A percentile compares a stretch with the other conserved stretches of the same genome.
Evolutionary conservation across 2,113 vertebrate genomes (phyloP).

Genomic region (Monarcha castaneiventris): DNA sequence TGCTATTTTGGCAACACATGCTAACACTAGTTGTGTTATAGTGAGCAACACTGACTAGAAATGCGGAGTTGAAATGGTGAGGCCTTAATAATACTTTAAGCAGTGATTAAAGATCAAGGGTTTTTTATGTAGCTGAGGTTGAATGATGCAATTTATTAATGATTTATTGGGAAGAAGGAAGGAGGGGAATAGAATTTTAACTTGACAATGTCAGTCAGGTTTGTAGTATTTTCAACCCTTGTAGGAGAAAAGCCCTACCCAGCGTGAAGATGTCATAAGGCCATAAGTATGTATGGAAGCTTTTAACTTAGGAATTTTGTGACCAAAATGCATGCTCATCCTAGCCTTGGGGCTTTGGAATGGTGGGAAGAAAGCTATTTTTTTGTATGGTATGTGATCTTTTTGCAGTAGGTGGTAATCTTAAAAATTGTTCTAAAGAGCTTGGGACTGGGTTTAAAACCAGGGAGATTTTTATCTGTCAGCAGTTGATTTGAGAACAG

Average conservation of each 20-base stretch:
- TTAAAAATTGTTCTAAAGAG: background rate
- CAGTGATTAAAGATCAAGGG: background rate
- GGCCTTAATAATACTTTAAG: background rate
- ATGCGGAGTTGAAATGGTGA: background rate
- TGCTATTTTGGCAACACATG: background rate
- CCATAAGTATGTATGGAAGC: background rate
- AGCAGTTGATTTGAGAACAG: background rate
- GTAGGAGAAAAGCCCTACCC: background rate
- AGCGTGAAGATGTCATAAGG: background rate
- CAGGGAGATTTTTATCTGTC: background rate
- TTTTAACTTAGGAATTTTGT: background rate
- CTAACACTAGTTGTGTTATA: background rate
- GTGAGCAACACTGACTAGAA: background rate
- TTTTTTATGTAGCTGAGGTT: background rate
- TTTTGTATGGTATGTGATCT: background rate
- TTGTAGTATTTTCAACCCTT: background rate
- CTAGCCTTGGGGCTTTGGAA: background rate
- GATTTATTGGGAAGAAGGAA: background rate
- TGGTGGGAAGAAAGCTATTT: fast-evolving
- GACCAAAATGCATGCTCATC: background rate
- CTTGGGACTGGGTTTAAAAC: background rate
- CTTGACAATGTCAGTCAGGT: background rate
- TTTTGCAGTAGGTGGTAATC: background rate
- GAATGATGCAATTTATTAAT: background rate
- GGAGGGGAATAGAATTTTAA: background rate